phyloP scores from a whole-genome alignment of 2,797 vertebrate genomes.

The Tenualosa thibaudeaui region DNA sequence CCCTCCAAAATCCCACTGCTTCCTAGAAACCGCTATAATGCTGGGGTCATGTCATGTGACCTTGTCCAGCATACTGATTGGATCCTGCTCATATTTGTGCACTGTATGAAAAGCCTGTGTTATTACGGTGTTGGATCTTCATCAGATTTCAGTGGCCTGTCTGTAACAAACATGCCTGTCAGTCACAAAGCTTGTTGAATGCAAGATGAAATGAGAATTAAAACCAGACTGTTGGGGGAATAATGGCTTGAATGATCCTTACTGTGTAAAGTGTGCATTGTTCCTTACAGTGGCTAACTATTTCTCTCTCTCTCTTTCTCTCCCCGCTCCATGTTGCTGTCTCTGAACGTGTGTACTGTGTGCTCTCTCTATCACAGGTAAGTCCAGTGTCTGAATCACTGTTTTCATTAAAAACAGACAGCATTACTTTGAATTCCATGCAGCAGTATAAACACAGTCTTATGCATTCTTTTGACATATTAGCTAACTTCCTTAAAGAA shows the following conservation, averaged over 20 bases:
- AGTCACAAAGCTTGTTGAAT: neutral
- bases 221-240: neutral
- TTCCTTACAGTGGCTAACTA: neutral
- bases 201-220: neutral
- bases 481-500: no score
- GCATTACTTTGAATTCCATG: neutral
- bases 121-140: neutral
- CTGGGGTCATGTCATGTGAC: neutral
- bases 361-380: neutral
- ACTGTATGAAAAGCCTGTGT: neutral
- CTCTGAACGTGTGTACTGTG: neutral
- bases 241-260: neutral
- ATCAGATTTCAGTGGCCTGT: neutral
- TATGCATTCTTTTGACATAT: no score
- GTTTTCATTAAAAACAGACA: neutral
- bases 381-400: neutral
- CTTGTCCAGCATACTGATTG: neutral
- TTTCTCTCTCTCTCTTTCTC: neutral
- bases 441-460: neutral
- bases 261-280: neutral
- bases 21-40: neutral
- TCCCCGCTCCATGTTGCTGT: neutral
- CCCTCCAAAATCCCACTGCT: neutral
- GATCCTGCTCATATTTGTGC: neutral
- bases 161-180: neutral